Evolutionary conservation across 1,140 invertebrate species (phyloP).

Genomic region (Vollenhovia emeryi): DNA sequence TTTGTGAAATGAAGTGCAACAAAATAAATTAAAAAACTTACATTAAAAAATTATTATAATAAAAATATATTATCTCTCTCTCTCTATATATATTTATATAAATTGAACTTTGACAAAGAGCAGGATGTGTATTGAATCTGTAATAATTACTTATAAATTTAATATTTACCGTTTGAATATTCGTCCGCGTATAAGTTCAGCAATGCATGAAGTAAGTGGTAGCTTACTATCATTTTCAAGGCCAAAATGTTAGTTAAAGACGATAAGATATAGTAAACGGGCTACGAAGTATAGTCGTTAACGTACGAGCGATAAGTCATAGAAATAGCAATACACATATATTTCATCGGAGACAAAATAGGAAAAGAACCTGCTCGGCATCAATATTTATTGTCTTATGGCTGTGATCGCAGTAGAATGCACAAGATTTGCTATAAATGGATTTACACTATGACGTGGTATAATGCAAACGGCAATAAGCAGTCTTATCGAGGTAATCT

Average conservation of each 20-base stretch:
- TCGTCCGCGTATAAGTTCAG: background rate
- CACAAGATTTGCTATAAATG: background rate
- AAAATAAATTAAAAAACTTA: background rate
- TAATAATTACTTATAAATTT: background rate
- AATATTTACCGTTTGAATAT: background rate
- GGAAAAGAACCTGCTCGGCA: background rate
- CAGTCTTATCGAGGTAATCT: conserved; percentile 20
- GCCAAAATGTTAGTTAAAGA: background rate
- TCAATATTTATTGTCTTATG: conserved; percentile 18
- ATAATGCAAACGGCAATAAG: background rate
- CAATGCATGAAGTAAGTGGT: background rate
- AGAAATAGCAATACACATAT: background rate
- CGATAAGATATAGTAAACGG: conserved; percentile 10
- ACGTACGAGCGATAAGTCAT: background rate
- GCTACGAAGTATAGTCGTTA: conserved; percentile 4
- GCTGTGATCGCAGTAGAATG: background rate
- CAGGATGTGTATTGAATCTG: background rate
- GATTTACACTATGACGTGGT: background rate
- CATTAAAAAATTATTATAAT: too few relatives aligned
- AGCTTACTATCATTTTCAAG: conserved; percentile 8
- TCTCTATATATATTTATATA: background rate
- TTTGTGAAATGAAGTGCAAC: background rate
- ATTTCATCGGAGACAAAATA: conserved; percentile 7
- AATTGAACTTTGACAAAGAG: background rate
- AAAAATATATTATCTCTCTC: background rate